Conservation (phyloP, 1,140 invertebrate species). For the Druon quercuslanigerum region DNA sequence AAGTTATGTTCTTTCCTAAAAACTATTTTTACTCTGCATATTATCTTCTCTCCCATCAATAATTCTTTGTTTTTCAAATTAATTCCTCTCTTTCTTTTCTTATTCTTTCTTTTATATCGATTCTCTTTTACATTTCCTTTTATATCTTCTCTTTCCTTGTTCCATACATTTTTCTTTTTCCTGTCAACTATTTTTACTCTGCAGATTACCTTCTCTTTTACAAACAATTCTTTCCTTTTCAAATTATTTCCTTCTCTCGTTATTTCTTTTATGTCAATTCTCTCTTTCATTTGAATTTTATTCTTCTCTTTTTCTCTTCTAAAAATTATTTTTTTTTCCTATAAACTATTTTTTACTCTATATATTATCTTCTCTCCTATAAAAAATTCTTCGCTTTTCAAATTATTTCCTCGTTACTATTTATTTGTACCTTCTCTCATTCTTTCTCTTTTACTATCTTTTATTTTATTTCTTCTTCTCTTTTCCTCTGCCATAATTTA, state of each 20-base stretch:
- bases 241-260: not conserved
- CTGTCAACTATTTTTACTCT: conserved; percentile 7
- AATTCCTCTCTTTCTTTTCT: not conserved
- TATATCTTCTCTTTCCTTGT: conserved; percentile 7
- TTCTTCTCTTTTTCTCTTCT: conserved; percentile 31
- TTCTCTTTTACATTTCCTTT: not conserved
- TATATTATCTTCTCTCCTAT: not conserved
- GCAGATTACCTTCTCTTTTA: conserved; percentile 1
- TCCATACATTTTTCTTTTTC: conserved; percentile 33
- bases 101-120: conserved; percentile 26
- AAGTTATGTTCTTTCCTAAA: conserved; percentile 21
- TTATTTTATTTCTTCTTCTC: not conserved
- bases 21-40: conserved; percentile 31
- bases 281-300: not conserved
- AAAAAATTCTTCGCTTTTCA: conserved; percentile 8
- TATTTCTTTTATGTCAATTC: conserved; percentile 28
- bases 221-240: conserved; percentile 21
- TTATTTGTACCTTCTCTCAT: not conserved
- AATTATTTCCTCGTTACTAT: not conserved
- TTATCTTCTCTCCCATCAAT: conserved; percentile 25
- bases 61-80: not conserved
- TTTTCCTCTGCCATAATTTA: not conserved
- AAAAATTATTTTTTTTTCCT: conserved; percentile 28
- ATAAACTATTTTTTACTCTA: not conserved
- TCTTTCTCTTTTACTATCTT: not conserved